These are phyloP conservation scores for Ambastaia sidthimunki DNA, from an alignment of 2,797 vertebrate genomes.

Conservation along the genomic window DNA sequence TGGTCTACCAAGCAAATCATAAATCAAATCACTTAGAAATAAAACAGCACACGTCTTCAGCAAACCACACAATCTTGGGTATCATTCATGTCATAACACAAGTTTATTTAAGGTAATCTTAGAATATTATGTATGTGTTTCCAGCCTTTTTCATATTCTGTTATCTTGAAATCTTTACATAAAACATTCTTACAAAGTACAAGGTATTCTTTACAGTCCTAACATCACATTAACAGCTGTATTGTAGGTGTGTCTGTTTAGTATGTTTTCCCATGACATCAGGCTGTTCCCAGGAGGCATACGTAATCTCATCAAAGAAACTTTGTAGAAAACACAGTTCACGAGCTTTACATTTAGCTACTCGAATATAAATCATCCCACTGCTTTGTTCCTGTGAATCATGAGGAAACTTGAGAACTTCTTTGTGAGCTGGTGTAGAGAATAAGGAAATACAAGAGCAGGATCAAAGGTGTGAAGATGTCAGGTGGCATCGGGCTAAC, in stretches of 20 bases:
- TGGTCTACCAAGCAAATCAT: too few species aligned
- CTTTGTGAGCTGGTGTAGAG: constrained; percentile 7
- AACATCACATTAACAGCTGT: background rate
- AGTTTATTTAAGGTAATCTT: background rate
- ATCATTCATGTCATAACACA: background rate
- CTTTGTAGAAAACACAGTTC: constrained; percentile 1
- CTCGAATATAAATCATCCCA: constrained; percentile 13
- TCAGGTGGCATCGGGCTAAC: background rate
- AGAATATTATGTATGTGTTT: background rate
- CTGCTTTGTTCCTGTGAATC: constrained; percentile 26
- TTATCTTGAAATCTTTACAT: background rate
- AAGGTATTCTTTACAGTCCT: background rate
- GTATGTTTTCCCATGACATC: constrained; percentile 42
- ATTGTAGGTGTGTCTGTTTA: constrained; percentile 25
- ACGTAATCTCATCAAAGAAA: constrained; percentile 23
- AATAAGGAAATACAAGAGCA: constrained; percentile 41
- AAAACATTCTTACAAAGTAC: too few species aligned
- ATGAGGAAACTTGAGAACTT: constrained; percentile 30
- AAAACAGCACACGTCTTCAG: too few species aligned
- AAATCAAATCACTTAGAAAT: too few species aligned
- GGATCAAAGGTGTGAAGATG: constrained; percentile 46
- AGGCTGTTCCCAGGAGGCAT: constrained; percentile 27
- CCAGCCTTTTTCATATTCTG: background rate
- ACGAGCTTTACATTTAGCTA: constrained; percentile 23
- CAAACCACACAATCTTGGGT: background rate